Conservation (phyloP, 1,140 invertebrate species). For the Drosophila leontia region DNA sequence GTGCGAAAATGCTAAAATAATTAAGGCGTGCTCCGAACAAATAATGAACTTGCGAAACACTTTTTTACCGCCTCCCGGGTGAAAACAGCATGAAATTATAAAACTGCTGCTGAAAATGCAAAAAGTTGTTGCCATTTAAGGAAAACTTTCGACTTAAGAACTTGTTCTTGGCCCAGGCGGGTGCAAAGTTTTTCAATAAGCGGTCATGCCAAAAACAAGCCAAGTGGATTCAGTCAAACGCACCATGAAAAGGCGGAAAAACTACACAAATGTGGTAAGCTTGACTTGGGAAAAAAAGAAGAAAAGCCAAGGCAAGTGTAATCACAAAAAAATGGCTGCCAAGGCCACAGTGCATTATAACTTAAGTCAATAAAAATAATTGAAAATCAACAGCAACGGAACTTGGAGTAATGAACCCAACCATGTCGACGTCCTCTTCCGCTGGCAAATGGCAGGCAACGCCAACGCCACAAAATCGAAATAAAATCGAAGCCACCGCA, state of each 20-base stretch:
- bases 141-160: conserved; percentile 53
- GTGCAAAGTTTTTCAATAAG: conserved; percentile 77
- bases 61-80: conserved; percentile 16
- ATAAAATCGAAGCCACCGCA: conserved; percentile 40
- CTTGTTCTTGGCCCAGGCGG: conserved; percentile 14
- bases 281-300: conserved; percentile 14
- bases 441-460: conserved; percentile 13
- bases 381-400: conserved; percentile 70
- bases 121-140: conserved; percentile 71
- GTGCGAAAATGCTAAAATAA: conserved; percentile 59
- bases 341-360: conserved; percentile 63
- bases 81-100: conserved; percentile 62
- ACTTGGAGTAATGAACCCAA: conserved; percentile 57
- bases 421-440: conserved; percentile 33
- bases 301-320: conserved; percentile 3
- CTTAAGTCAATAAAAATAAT: conserved; percentile 79
- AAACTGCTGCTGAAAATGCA: conserved; percentile 44
- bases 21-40: conserved; percentile 51
- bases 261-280: conserved; percentile 45
- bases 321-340: conserved; percentile 49
- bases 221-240: conserved; percentile 19
- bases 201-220: conserved; percentile 62
- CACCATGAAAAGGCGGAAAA: conserved; percentile 21
- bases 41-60: conserved; percentile 66
- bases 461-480: conserved; percentile 33